Base-by-base conservation (phyloP, 2,888 invertebrate species). In the Idaea aversata region DNA sequence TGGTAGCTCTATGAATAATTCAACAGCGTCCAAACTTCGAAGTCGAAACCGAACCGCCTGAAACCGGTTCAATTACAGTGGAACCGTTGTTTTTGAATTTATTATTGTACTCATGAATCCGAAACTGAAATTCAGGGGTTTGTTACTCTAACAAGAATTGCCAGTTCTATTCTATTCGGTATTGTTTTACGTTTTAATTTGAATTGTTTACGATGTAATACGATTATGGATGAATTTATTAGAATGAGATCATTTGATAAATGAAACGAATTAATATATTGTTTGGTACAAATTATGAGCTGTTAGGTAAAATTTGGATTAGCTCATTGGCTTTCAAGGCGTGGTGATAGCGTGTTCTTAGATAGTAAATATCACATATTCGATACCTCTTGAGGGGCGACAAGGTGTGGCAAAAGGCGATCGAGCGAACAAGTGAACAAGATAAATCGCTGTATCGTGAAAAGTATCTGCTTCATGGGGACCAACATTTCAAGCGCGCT, bases 261-360 rank as follows among this genome's bases (percentile, higher is more conserved):
- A 38, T 38, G 7, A 38, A 38, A 10, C 38, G 47, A 47, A 47
- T 13, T 47, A 10, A 47, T 47, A 6, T 47, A 47, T 47, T 47
- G 47, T 7, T 47, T 47, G 47, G 47, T 47, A 10, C 47, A 70
- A 71, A 69, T 72, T 77, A 77, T 75, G 77, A 70, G 64, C 65
- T 67, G 69, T 67, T 63, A 73, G 71, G 72, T 73, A 70, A 67
- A 72, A 64, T 67, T 65, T 15, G 59, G 59, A 66, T 62, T 74
- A 62, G 62, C 25, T 59, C 15, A 59, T 59, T 59, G 25, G 25
- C 25, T 25, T 25, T 25, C 2, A 25, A 25, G 25, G 57, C 59
- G 72, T 36, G 65, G 59, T 63, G 47, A 13, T 47, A 13, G 47
- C 47, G 47, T 47, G 47, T 47, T 47, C 13, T 47, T 3, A 10